Evolutionary conservation across 1,140 invertebrate species (phyloP), one percentile per base, ranked within the genome.

Genomic region (Plutomurus gul): DNA sequence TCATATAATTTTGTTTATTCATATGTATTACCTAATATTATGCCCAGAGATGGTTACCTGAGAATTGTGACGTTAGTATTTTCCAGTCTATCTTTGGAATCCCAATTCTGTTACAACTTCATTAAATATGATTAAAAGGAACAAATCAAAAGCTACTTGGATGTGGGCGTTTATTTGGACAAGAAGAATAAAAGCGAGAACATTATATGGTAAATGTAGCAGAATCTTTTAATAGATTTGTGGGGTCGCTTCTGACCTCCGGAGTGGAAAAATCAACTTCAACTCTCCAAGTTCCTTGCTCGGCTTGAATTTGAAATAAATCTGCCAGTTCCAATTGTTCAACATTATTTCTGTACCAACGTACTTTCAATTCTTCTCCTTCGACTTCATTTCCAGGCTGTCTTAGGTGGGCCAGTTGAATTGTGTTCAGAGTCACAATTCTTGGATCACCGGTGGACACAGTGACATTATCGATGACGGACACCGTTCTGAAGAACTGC

Each of bases 161-260:
- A n/a, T n/a, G n/a, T n/a, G n/a, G n/a, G n/a, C n/a, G n/a, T n/a
- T n/a, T n/a, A n/a, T n/a, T n/a, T n/a, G n/a, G n/a, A n/a, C n/a
- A n/a, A n/a, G n/a, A n/a, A n/a, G n/a, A n/a, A n/a, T n/a, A n/a
- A n/a, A n/a, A n/a, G n/a, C n/a, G n/a, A n/a, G n/a, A n/a, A n/a
- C n/a, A n/a, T n/a, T n/a, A n/a, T n/a, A n/a, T n/a, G 13, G 43
- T 78, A 36, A 82, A 75, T 20, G 49, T 25, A 1, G 30, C 25
- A n/a, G 79, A 37, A 25, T 80, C 79, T 16, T 33, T 74, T 0
- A 77, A 18, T 1, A 83, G 56, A 39, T 73, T 73, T 33, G 22
- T 79, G 5, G 82, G 82, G 40, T 83, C 82, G 10, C 18, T 10
- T 33, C 79, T 40, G 20, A 83, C 75, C 72, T 83, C 82, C 3